These are phyloP conservation scores for Muscina levida DNA, from an alignment of 2,888 invertebrate species.

Conservation along the genomic window DNA sequence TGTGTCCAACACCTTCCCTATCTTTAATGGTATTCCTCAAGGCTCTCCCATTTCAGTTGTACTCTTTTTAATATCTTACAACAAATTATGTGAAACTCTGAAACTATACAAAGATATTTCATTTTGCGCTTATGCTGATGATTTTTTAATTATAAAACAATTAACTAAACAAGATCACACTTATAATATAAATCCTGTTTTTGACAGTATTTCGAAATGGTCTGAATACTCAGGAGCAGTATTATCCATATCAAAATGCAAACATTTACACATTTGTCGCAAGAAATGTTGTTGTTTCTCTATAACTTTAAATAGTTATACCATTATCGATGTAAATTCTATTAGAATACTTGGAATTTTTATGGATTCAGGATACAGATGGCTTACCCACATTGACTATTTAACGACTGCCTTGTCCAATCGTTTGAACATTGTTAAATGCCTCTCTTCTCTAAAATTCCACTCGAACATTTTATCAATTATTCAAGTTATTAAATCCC, in stretches of 20 bases:
- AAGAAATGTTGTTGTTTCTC: slow-evolving; percentile 49
- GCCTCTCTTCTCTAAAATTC: slow-evolving; percentile 9
- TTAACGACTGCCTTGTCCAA: neutral
- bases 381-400: slow-evolving; percentile 44
- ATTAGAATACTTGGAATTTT: slow-evolving; percentile 59
- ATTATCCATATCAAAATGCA: slow-evolving; percentile 49
- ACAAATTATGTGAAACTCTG: slow-evolving; percentile 41
- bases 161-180: slow-evolving; percentile 44
- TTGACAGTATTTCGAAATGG: slow-evolving; percentile 53
- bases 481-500: neutral
- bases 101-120: slow-evolving; percentile 48
- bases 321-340: slow-evolving; percentile 33
- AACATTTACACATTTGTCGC: slow-evolving; percentile 58
- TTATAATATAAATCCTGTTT: slow-evolving; percentile 49
- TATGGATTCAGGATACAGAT: slow-evolving; percentile 63
- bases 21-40: too few relatives aligned
- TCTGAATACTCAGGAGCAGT: slow-evolving; percentile 48
- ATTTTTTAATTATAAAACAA: slow-evolving; percentile 57
- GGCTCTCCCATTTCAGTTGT: slow-evolving; percentile 55
- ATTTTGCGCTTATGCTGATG: slow-evolving; percentile 61
- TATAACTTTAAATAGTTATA: slow-evolving; percentile 28
- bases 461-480: slow-evolving; percentile 6
- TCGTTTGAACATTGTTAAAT: slow-evolving; percentile 25
- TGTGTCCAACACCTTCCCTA: slow-evolving; percentile 28
- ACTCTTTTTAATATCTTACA: slow-evolving; percentile 53